Percentiles rank a stretch among this genome's conserved stretches.
Evolutionary conservation across 2,888 invertebrate genomes (phyloP).

Genomic region (Polyommatus icarus): DNA sequence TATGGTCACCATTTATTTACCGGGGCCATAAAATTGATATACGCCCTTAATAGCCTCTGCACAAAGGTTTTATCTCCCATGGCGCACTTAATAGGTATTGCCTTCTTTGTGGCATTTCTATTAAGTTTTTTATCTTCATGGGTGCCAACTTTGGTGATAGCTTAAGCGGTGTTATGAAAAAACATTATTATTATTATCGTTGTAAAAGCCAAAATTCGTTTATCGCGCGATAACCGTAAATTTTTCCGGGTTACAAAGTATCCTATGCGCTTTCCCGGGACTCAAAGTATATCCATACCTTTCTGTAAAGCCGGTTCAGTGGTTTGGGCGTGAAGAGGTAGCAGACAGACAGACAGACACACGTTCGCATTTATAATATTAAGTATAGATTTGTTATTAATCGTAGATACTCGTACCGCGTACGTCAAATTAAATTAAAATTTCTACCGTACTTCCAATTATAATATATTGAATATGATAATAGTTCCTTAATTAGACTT

Average conservation of each 20-base stretch:
- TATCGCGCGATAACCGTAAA: no score
- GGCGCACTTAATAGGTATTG: slow-evolving; percentile 5
- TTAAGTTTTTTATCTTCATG: slow-evolving; percentile 12
- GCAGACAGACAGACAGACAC: no score
- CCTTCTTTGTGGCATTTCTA: slow-evolving; percentile 19
- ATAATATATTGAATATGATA: background rate
- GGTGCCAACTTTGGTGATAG: background rate
- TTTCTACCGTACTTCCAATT: background rate
- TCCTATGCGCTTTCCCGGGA: no score
- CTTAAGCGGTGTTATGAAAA: background rate
- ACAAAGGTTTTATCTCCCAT: slow-evolving; percentile 27
- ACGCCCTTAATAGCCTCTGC: slow-evolving; percentile 25
- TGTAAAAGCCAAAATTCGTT: no score
- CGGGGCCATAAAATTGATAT: slow-evolving; percentile 28
- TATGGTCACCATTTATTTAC: slow-evolving; percentile 24
- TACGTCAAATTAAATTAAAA: background rate
- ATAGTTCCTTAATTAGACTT: background rate
- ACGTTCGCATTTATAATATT: no score
- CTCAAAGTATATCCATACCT: no score
- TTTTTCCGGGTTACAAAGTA: no score
- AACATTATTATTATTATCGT: background rate
- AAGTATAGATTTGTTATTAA: no score
- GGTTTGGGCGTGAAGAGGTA: no score
- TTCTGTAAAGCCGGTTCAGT: no score
- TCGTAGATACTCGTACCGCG: no score